Evolutionary conservation across 2,888 invertebrate species (phyloP).

Genomic region (Phyto melanocephala): DNA sequence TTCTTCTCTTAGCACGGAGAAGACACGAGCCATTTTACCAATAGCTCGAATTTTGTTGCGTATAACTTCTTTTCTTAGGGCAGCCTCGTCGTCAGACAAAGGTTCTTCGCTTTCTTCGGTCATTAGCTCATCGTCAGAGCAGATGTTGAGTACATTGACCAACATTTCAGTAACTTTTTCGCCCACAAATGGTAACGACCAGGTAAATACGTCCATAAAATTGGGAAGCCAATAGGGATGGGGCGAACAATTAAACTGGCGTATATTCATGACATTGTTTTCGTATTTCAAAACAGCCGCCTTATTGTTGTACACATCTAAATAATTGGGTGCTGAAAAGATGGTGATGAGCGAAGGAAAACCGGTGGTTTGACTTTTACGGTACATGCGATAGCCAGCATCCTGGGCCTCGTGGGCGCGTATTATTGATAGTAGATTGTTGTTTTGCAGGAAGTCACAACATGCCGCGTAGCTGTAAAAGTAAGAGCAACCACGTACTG

Average conservation of each 20-base stretch:
- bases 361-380: slow-evolving; percentile 99
- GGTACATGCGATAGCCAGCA: slow-evolving; percentile 98
- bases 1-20: slow-evolving; percentile 99
- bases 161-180: slow-evolving; percentile 99
- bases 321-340: slow-evolving; percentile 99
- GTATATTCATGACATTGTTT: slow-evolving; percentile 99
- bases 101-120: slow-evolving; percentile 93
- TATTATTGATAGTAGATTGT: slow-evolving; percentile 99
- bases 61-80: slow-evolving; percentile 98
- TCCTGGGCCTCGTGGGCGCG: slow-evolving; percentile 99
- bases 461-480: slow-evolving; percentile 99
- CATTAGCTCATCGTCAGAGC: slow-evolving; percentile 99
- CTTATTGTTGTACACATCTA: slow-evolving; percentile 99
- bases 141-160: slow-evolving; percentile 99
- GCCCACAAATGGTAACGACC: slow-evolving; percentile 99
- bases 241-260: slow-evolving; percentile 99
- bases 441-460: slow-evolving; percentile 99
- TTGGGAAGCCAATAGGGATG: slow-evolving; percentile 99
- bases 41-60: slow-evolving; percentile 99
- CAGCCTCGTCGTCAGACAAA: slow-evolving; percentile 85
- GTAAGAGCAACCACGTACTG: slow-evolving; percentile 98
- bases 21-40: slow-evolving; percentile 99
- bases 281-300: slow-evolving; percentile 99
- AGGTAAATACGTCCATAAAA: slow-evolving; percentile 99
- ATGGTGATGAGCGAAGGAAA: slow-evolving; percentile 99